Base-by-base conservation (phyloP, 1,140 invertebrate species). In the Anastatus disparis region DNA sequence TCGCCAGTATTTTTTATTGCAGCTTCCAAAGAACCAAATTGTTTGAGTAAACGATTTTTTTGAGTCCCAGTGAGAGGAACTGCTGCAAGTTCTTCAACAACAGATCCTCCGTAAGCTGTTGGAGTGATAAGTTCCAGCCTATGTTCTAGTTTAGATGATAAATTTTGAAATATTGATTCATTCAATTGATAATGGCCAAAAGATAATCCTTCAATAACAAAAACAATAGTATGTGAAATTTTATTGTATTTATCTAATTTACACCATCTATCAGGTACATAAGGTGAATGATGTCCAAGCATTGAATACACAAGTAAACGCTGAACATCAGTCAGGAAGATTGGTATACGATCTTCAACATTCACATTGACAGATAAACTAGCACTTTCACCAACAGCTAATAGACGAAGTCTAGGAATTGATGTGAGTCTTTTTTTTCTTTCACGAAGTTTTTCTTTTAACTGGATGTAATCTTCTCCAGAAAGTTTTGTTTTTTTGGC, bases 251-350 rank as follows among this genome's bases (percentile, higher is more conserved):
- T 93, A 56, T 95, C 90, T 15, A 96, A 81, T 17, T 87, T 83
- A 87, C 94, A 96, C 95, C 95, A 97, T 73, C 94, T 87, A 26
- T 88, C 85, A 17, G 91, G 89, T 48, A 85, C 79, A 66, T 91
- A 91, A 22, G 91, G 90, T 50, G 92, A 90, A 38, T 90, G 83
- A 74, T 92, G 89, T 6, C 91, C 92, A 53, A 93, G 85, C 63
- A 95, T 81, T 1, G 93, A 92, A 81, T 91, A 92, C 76, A 96
- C 83, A 4, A 96, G 77, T 55, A 97, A 85, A 85, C 95, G 90
- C 81, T 96, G 94, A 64, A 96, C 81, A 81, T 97, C 95, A 44
- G 90, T 90, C 0, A 95, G 85, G 79, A 94, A 92, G 72, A 97
- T 86, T 9, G 95, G 94, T 52, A 92, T 88, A 73, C 93, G 87